phyloP scores from a whole-genome alignment of 2,797 vertebrate genomes.

The Micrastur ruficollis region DNA sequence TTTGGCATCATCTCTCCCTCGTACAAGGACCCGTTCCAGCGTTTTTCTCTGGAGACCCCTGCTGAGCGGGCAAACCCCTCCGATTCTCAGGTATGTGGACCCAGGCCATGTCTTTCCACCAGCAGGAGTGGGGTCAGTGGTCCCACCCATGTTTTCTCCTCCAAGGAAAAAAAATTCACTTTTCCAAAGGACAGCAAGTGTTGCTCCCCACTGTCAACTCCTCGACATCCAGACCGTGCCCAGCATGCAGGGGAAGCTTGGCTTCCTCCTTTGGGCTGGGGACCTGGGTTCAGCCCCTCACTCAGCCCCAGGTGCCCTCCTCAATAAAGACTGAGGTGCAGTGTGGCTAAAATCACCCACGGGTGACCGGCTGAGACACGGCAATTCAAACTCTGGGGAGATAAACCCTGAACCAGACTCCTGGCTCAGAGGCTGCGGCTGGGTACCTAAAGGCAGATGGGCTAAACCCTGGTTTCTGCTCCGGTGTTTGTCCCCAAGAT shows the following conservation, averaged over 20 bases:
- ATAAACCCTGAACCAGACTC: not conserved
- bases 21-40: accelerated
- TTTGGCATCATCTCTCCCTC: not conserved
- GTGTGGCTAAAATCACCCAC: accelerated
- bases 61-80: not conserved
- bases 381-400: not conserved
- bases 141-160: not conserved
- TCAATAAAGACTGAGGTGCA: not conserved
- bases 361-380: accelerated
- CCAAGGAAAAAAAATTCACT: not conserved
- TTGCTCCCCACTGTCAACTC: not conserved
- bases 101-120: not conserved
- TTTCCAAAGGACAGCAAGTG: not conserved
- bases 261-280: not conserved
- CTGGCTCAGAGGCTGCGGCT: not conserved
- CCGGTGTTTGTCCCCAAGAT: not conserved
- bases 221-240: accelerated
- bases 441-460: not conserved
- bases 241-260: not conserved
- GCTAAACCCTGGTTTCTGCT: not conserved
- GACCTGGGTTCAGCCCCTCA: not conserved
- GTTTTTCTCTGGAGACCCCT: not conserved
- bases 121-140: not conserved
- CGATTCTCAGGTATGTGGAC: accelerated
- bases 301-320: not conserved